A percentile compares a stretch with the other conserved stretches of the same genome.
phyloP scores from a whole-genome alignment of 2,888 invertebrate species.

The Cyrtodaria siliqua region DNA sequence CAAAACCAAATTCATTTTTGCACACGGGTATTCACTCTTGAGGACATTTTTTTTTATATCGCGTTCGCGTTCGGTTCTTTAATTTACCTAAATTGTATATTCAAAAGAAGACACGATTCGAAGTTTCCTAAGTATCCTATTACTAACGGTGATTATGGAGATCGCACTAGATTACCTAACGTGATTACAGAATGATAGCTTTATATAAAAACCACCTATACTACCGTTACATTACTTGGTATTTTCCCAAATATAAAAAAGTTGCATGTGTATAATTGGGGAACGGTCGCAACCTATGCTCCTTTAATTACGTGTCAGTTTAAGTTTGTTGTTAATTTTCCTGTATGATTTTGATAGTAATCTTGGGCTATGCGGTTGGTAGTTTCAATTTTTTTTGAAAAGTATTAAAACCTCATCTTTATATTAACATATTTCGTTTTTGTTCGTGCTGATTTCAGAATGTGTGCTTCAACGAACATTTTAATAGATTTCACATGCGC shows the following conservation, averaged over 20 bases:
- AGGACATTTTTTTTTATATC: no score
- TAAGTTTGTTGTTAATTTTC: slow-evolving; percentile 11
- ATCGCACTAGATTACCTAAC: not conserved
- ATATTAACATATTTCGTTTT: no score
- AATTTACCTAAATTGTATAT: no score
- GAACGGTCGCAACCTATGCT: not conserved
- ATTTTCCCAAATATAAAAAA: not conserved
- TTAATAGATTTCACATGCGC: no score
- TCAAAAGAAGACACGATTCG: no score
- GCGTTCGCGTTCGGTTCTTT: no score
- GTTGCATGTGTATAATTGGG: not conserved
- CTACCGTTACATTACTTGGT: not conserved
- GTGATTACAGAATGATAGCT: slow-evolving; percentile 1
- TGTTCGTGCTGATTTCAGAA: no score
- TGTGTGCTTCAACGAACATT: no score
- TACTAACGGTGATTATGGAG: not conserved
- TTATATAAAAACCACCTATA: not conserved
- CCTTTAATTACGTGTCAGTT: slow-evolving; percentile 20
- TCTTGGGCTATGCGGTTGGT: slow-evolving; percentile 17
- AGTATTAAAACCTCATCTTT: no score
- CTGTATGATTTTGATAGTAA: slow-evolving; percentile 8
- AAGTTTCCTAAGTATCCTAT: not conserved
- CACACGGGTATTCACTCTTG: no score
- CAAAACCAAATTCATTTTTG: no score
- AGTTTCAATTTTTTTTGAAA: not conserved